phyloP scores from a whole-genome alignment of 2,888 invertebrate genomes.

The Leucania comma region DNA sequence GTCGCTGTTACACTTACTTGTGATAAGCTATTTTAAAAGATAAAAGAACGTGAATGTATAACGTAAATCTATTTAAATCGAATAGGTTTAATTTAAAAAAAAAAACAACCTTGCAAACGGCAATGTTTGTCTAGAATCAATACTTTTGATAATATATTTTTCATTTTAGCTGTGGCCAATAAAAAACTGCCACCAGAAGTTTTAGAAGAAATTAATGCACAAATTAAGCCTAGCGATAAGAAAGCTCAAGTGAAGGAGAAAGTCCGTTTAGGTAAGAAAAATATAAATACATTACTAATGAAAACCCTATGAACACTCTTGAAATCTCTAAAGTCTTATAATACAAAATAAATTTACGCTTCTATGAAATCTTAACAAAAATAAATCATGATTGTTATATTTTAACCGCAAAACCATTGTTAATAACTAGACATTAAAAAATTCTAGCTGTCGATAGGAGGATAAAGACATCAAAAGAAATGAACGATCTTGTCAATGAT shows the following conservation, averaged over 20 bases:
- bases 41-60: too few species aligned
- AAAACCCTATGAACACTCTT: too few species aligned
- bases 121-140: not conserved
- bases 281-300: not conserved
- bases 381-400: not conserved
- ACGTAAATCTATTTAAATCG: too few species aligned
- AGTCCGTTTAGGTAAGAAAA: conserved; percentile 20
- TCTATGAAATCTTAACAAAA: not conserved
- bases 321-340: not conserved
- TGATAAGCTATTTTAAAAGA: not conserved
- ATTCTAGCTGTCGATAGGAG: conserved; percentile 37
- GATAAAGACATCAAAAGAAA: conserved; percentile 15
- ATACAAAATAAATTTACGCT: not conserved
- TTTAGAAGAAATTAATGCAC: conserved; percentile 37
- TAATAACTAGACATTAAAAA: not conserved
- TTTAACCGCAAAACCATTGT: not conserved
- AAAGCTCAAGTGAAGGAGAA: conserved; percentile 1
- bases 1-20: too few species aligned
- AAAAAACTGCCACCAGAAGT: conserved; percentile 30
- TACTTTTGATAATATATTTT: not conserved
- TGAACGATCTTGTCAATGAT: conserved; percentile 33
- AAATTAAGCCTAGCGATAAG: conserved; percentile 2
- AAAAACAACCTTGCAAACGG: too few species aligned
- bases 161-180: conserved; percentile 25
- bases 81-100: too few species aligned